These are phyloP conservation scores for Melanotus villosus DNA, from an alignment of 2,888 invertebrate species.

Conservation along the genomic window DNA sequence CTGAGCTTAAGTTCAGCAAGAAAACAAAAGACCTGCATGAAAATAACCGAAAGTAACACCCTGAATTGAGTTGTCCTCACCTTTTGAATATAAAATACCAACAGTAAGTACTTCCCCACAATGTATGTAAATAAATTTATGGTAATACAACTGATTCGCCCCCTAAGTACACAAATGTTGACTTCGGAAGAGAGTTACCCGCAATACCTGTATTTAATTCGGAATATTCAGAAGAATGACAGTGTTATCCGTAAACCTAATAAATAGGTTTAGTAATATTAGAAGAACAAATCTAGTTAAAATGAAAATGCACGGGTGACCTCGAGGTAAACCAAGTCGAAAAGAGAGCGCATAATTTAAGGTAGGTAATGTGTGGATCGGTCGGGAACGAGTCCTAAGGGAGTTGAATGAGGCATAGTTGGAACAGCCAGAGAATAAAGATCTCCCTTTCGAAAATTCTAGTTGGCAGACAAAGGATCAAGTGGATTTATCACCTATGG, in stretches of 20 bases:
- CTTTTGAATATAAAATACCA: too few relatives aligned
- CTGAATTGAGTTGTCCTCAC: too few relatives aligned
- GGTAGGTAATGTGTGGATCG: constrained; percentile 40
- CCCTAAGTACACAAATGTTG: neutral
- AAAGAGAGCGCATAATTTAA: constrained; percentile 31
- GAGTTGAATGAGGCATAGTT: constrained; percentile 34
- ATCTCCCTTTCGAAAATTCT: constrained; percentile 31
- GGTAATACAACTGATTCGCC: neutral
- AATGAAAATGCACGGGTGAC: constrained; percentile 36
- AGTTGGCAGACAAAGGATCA: constrained; percentile 34
- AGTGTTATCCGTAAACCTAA: neutral
- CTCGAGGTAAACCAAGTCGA: constrained; percentile 27
- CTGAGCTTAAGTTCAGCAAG: too few relatives aligned
- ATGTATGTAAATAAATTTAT: too few relatives aligned
- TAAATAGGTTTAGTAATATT: constrained; percentile 10
- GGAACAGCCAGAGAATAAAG: constrained; percentile 35
- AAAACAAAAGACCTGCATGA: too few relatives aligned
- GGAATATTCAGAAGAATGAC: neutral
- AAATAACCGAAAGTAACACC: too few relatives aligned
- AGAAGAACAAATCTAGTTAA: constrained; percentile 16
- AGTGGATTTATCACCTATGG: constrained; percentile 38
- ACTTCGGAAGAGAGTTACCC: neutral
- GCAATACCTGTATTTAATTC: neutral
- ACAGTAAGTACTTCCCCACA: too few relatives aligned
- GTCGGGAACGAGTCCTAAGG: constrained; percentile 40